Percentiles rank a stretch among this genome's conserved stretches.
These are phyloP conservation scores for Agrochola lychnidis DNA, from an alignment of 2,888 invertebrate genomes.

Conservation along the genomic window DNA sequence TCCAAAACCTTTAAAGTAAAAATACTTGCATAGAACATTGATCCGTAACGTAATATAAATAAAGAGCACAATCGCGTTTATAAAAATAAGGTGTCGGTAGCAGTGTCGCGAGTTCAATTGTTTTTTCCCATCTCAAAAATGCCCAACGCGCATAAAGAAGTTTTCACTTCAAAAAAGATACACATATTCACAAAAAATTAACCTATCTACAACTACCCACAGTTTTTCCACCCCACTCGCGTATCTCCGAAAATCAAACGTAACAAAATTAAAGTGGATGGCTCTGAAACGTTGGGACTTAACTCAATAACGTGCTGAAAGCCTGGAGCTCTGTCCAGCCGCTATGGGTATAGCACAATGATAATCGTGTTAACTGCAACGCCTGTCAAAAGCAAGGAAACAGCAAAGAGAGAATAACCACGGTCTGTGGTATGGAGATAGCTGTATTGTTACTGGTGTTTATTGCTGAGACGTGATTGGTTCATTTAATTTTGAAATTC, in stretches of 20 bases:
- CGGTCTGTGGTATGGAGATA: not conserved
- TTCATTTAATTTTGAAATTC: conserved; percentile 3
- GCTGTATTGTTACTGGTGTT: not conserved
- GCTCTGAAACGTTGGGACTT: conserved; percentile 54
- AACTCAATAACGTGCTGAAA: conserved; percentile 65
- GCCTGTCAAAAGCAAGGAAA: conserved; percentile 53
- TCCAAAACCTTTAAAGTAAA: too few species aligned
- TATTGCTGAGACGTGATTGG: not conserved
- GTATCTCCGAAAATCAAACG: conserved; percentile 58
- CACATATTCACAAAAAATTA: not conserved
- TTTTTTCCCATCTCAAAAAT: too few species aligned
- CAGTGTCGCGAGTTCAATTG: too few species aligned
- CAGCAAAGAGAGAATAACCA: conserved; percentile 13
- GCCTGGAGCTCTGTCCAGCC: conserved; percentile 50
- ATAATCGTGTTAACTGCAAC: conserved; percentile 50
- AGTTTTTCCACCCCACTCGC: conserved; percentile 5
- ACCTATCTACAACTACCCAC: too few species aligned
- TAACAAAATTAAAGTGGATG: conserved; percentile 58
- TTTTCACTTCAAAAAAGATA: not conserved
- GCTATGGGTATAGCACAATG: conserved; percentile 35
- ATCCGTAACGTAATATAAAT: too few species aligned
- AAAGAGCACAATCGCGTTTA: too few species aligned
- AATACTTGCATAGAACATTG: too few species aligned
- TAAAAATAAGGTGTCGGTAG: too few species aligned
- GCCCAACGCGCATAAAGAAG: too few species aligned